Percentiles rank a stretch among this genome's conserved stretches.
These are phyloP conservation scores for Drosophila merina DNA, from an alignment of 2,888 invertebrate species.

Conservation along the genomic window DNA sequence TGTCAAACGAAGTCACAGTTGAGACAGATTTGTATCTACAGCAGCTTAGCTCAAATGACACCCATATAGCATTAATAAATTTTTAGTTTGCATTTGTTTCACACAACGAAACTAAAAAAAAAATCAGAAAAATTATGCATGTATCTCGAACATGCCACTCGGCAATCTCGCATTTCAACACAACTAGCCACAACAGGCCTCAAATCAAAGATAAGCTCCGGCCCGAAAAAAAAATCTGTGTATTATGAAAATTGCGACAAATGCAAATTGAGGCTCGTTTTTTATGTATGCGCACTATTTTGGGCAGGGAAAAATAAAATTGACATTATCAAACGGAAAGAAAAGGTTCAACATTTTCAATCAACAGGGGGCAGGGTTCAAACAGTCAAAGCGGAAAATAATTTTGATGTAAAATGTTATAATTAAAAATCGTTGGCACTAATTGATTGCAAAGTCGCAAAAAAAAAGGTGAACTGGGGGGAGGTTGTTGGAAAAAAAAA, in stretches of 20 bases:
- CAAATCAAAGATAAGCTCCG: slow-evolving; percentile 28
- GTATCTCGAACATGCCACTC: slow-evolving; percentile 49
- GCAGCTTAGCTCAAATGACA: slow-evolving; percentile 55
- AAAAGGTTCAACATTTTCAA: slow-evolving; percentile 31
- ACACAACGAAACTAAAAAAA: slow-evolving; percentile 13
- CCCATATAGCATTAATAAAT: slow-evolving; percentile 53
- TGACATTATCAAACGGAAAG: background rate
- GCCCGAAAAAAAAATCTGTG: slow-evolving; percentile 32
- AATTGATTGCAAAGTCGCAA: slow-evolving; percentile 47
- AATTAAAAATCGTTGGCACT: slow-evolving; percentile 48
- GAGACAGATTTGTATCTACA: slow-evolving; percentile 34
- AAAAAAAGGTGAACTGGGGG: slow-evolving; percentile 17
- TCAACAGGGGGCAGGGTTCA: slow-evolving; percentile 27
- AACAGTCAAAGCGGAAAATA: slow-evolving; percentile 18
- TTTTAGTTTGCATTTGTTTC: slow-evolving; percentile 30
- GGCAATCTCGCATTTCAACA: slow-evolving; percentile 60
- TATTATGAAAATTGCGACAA: slow-evolving; percentile 58
- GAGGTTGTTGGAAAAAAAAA: slow-evolving; percentile 13
- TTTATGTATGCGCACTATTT: slow-evolving; percentile 49
- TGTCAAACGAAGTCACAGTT: slow-evolving; percentile 60
- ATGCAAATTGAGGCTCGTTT: slow-evolving; percentile 59
- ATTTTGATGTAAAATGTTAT: slow-evolving; percentile 34
- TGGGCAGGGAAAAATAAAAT: slow-evolving; percentile 10
- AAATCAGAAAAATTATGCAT: slow-evolving; percentile 47
- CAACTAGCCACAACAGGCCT: slow-evolving; percentile 21